Percentiles rank a stretch among this genome's conserved stretches.
Evolutionary conservation across 2,888 invertebrate species (phyloP).

Genomic region (Hypomecis punctinalis): DNA sequence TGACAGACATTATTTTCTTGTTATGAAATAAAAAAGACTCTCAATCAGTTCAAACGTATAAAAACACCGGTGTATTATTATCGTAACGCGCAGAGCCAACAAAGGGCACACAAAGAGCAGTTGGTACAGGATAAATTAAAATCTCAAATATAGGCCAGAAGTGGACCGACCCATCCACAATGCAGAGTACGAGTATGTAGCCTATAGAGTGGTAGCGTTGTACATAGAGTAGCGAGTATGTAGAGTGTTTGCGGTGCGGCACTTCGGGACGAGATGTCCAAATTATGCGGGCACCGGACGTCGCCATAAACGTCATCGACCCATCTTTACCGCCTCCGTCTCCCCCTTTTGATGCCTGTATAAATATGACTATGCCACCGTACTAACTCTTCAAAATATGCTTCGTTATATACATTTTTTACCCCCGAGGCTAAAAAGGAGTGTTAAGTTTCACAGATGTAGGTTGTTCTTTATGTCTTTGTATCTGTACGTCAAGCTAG

Average conservation of each 20-base stretch:
- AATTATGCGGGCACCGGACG: slow-evolving; percentile 32
- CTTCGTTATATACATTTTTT: too few relatives aligned
- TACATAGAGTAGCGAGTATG: not conserved
- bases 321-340: slow-evolving; percentile 20
- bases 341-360: slow-evolving; percentile 16
- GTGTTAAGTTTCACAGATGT: too few relatives aligned
- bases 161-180: slow-evolving; percentile 5
- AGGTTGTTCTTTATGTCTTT: too few relatives aligned
- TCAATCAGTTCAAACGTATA: too few relatives aligned
- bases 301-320: slow-evolving; percentile 30
- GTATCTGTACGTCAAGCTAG: too few relatives aligned
- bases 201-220: too few relatives aligned
- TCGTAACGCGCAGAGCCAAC: not conserved
- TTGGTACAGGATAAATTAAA: not conserved
- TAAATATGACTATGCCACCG: slow-evolving; percentile 13
- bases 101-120: too few relatives aligned
- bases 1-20: too few relatives aligned
- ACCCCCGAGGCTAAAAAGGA: too few relatives aligned
- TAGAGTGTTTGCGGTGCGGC: slow-evolving; percentile 19
- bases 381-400: not conserved
- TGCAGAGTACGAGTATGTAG: not conserved
- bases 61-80: too few relatives aligned
- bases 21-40: too few relatives aligned
- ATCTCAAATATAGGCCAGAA: not conserved
- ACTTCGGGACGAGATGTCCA: slow-evolving; percentile 37